phyloP scores from a whole-genome alignment of 2,888 invertebrate species.

The Drosophila prolongata region DNA sequence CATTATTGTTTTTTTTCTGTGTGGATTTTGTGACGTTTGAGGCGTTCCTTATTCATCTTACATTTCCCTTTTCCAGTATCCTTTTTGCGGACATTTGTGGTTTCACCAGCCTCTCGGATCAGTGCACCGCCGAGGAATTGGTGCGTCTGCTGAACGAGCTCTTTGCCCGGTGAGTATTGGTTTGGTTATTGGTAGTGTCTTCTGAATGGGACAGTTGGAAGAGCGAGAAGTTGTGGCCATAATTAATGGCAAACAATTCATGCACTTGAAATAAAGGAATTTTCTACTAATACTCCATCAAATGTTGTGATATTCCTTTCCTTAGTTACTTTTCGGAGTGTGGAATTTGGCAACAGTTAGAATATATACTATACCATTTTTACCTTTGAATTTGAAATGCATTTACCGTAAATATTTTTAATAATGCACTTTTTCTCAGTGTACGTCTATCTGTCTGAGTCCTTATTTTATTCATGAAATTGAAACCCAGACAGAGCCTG shows the following conservation, averaged over 20 bases:
- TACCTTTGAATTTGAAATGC: no score
- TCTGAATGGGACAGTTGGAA: slow-evolving; percentile 2
- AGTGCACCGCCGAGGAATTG: slow-evolving; percentile 96
- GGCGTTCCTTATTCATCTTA: neutral
- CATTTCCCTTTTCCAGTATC: slow-evolving; percentile 87
- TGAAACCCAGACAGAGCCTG: slow-evolving; percentile 34
- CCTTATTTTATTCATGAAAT: slow-evolving; percentile 29
- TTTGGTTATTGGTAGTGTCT: slow-evolving; percentile 5
- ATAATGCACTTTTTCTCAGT: slow-evolving; percentile 1
- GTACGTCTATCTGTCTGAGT: slow-evolving; percentile 22
- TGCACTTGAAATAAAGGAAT: neutral
- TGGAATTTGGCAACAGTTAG: no score
- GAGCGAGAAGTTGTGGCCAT: slow-evolving; percentile 15
- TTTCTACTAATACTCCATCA: no score
- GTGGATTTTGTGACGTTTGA: neutral
- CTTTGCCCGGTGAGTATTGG: slow-evolving; percentile 90
- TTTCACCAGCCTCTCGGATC: slow-evolving; percentile 95
- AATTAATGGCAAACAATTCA: slow-evolving; percentile 51
- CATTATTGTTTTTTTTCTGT: neutral
- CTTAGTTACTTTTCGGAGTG: no score
- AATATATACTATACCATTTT: no score
- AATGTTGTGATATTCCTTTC: no score
- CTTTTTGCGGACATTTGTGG: slow-evolving; percentile 97
- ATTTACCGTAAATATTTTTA: no score
- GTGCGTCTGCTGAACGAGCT: slow-evolving; percentile 95